phyloP scores from a whole-genome alignment of 2,797 vertebrate species.

The Oophaga sylvatica region DNA sequence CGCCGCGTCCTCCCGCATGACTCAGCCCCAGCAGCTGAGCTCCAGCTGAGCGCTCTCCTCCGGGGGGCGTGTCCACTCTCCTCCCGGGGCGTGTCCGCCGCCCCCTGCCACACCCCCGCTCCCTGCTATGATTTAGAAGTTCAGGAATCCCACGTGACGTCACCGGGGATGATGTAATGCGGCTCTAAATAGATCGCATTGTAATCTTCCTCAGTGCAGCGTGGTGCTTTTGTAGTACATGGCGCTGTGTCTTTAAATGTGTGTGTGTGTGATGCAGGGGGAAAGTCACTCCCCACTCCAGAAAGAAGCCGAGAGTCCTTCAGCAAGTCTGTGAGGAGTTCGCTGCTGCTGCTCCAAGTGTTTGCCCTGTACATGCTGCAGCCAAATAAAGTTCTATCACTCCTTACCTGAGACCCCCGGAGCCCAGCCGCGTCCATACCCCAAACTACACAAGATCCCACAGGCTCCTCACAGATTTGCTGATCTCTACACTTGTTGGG shows the following conservation, averaged over 20 bases:
- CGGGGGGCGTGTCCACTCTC: slow-evolving; percentile 66
- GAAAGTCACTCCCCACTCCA: slow-evolving; percentile 59
- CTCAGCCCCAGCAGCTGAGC: slow-evolving; percentile 36
- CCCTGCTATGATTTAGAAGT: slow-evolving; percentile 99
- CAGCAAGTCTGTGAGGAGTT: slow-evolving; percentile 55
- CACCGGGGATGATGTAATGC: slow-evolving; percentile 99
- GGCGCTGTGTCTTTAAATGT: slow-evolving; percentile 60
- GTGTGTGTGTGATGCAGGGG: slow-evolving; percentile 57
- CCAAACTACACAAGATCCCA: not conserved
- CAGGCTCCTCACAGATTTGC: slow-evolving; percentile 78
- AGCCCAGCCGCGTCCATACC: not conserved
- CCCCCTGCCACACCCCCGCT: slow-evolving; percentile 63
- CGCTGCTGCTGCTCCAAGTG: slow-evolving; percentile 52
- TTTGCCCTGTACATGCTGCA: slow-evolving; percentile 53
- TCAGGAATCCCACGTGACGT: slow-evolving; percentile 99
- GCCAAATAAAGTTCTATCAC: slow-evolving; percentile 55
- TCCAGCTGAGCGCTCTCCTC: slow-evolving; percentile 54
- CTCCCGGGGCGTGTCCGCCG: slow-evolving; percentile 62
- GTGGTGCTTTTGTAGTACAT: slow-evolving; percentile 87
- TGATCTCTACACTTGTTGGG: slow-evolving; percentile 92
- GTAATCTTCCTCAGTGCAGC: slow-evolving; percentile 99
- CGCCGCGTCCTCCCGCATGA: slow-evolving; percentile 10
- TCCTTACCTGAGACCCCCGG: slow-evolving; percentile 34
- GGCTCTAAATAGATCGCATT: slow-evolving; percentile 99
- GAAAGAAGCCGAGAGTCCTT: slow-evolving; percentile 49